A percentile compares a stretch with the other conserved stretches of the same genome.
Evolutionary conservation across 2,888 invertebrate genomes (phyloP).

Genomic region (Chymomyza fuscimana): DNA sequence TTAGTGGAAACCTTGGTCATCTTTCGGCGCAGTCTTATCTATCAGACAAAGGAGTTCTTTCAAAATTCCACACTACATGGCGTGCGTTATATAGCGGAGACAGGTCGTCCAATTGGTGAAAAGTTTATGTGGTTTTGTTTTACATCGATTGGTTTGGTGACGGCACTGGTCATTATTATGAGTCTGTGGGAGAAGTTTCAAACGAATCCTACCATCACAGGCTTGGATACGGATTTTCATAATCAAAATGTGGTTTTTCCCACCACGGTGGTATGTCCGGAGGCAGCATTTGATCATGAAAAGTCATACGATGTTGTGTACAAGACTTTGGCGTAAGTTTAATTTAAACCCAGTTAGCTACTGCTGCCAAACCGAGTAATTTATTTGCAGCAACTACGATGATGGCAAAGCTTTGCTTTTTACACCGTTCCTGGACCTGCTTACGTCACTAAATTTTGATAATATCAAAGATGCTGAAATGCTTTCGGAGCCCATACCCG

Average conservation of each 20-base stretch:
- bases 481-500: conserved; percentile 56
- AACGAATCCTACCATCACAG: conserved; percentile 90
- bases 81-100: conserved; percentile 88
- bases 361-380: too few relatives aligned
- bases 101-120: conserved; percentile 87
- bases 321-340: conserved; percentile 70
- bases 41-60: conserved; percentile 87
- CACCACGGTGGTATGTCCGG: conserved; percentile 85
- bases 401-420: conserved; percentile 52
- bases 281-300: conserved; percentile 81
- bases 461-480: conserved; percentile 72
- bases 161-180: conserved; percentile 87
- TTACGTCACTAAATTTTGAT: conserved; percentile 79
- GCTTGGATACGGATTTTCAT: conserved; percentile 89
- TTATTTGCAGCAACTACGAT: conserved; percentile 66
- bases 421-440: conserved; percentile 76
- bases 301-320: conserved; percentile 68
- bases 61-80: conserved; percentile 89
- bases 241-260: conserved; percentile 90
- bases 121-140: conserved; percentile 92
- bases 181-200: conserved; percentile 91
- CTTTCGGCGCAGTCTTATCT: conserved; percentile 84
- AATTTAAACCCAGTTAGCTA: too few relatives aligned
- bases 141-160: conserved; percentile 85
- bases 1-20: conserved; percentile 64